Conservation (phyloP, 2,113 vertebrate genomes). For the Hyla sarda region DNA sequence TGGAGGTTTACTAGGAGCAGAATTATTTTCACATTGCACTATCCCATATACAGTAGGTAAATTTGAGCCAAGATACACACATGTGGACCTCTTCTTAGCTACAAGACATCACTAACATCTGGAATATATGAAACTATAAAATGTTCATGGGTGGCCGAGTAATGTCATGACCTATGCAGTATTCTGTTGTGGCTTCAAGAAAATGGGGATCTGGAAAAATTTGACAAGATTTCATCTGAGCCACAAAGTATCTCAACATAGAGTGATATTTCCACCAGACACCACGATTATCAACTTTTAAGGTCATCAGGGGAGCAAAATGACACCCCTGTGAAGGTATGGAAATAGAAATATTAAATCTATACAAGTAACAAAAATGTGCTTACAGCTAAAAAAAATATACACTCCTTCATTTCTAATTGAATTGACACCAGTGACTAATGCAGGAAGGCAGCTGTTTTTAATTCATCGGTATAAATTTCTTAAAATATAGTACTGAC, state of each 20-base stretch:
- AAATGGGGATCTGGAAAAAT: slow-evolving; percentile 9
- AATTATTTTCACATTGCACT: not conserved
- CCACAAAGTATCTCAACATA: not conserved
- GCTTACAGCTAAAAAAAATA: slow-evolving; percentile 6
- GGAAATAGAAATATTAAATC: not conserved
- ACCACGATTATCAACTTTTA: not conserved
- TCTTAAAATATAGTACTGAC: slow-evolving; percentile 25
- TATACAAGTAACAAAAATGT: not conserved
- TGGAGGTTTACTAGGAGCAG: not conserved
- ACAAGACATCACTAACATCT: slow-evolving; percentile 27
- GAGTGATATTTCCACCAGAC: slow-evolving; percentile 1
- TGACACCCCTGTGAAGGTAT: not conserved
- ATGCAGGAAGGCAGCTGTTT: slow-evolving; percentile 37
- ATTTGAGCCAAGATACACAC: slow-evolving; percentile 36
- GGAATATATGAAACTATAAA: slow-evolving; percentile 17
- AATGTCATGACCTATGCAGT: slow-evolving; percentile 22
- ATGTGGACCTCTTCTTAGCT: slow-evolving; percentile 10
- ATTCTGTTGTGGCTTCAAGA: slow-evolving; percentile 15
- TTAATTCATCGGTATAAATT: slow-evolving; percentile 33
- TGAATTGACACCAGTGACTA: slow-evolving; percentile 5
- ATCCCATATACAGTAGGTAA: slow-evolving; percentile 7
- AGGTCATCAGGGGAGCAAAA: not conserved
- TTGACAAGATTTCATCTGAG: slow-evolving; percentile 28
- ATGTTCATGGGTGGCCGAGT: slow-evolving; percentile 32
- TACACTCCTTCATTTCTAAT: not conserved